Evolutionary conservation across 2,888 invertebrate genomes (phyloP).

Genomic region (Corbicula japonica): DNA sequence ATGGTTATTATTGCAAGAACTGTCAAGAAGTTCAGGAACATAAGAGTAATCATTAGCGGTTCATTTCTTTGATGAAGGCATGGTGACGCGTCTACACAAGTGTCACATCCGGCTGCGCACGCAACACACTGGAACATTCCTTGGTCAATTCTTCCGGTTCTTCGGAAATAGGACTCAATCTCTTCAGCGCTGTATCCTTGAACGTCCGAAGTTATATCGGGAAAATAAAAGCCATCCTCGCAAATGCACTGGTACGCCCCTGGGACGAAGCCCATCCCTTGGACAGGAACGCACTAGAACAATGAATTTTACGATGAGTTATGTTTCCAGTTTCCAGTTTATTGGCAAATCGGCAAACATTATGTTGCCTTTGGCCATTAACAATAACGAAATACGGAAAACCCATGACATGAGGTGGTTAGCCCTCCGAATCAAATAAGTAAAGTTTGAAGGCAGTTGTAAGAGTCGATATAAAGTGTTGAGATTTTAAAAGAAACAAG

Average conservation of each 20-base stretch:
- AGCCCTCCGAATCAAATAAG: too few relatives aligned
- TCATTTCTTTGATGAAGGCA: slow-evolving; percentile 76
- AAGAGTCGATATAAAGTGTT: too few relatives aligned
- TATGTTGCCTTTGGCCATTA: too few relatives aligned
- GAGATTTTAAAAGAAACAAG: too few relatives aligned
- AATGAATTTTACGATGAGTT: too few relatives aligned
- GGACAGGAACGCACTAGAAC: slow-evolving; percentile 77
- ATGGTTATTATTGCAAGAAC: slow-evolving; percentile 57
- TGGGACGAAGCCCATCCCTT: slow-evolving; percentile 79
- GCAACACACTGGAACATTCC: slow-evolving; percentile 72
- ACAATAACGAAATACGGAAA: too few relatives aligned
- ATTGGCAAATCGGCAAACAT: too few relatives aligned
- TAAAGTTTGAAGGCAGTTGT: too few relatives aligned
- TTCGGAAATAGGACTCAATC: slow-evolving; percentile 68
- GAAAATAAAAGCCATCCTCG: slow-evolving; percentile 83
- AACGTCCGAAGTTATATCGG: slow-evolving; percentile 52
- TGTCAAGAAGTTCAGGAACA: slow-evolving; percentile 66
- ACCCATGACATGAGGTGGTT: too few relatives aligned
- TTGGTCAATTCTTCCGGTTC: slow-evolving; percentile 28
- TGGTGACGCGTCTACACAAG: slow-evolving; percentile 80
- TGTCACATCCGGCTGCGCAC: slow-evolving; percentile 82
- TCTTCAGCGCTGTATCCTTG: slow-evolving; percentile 76
- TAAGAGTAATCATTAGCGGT: slow-evolving; percentile 64
- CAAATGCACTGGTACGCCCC: slow-evolving; percentile 82
- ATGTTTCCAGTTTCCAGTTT: too few relatives aligned